Evolutionary conservation across 2,113 vertebrate species (phyloP).

Genomic region (Rhizomys pruinosus): DNA sequence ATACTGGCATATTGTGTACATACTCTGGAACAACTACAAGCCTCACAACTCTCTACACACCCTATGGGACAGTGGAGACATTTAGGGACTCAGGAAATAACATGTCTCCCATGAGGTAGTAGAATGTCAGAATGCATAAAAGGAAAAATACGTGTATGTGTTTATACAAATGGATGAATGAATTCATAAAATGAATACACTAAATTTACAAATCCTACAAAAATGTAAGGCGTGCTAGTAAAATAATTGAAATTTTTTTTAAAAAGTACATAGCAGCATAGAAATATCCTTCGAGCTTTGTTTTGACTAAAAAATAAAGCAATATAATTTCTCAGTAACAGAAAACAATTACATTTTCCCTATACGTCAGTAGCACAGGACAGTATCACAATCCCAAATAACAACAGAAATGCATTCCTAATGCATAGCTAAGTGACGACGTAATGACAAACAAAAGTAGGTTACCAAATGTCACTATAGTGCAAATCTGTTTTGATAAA

Average conservation of each 20-base stretch:
- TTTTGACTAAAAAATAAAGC: slow-evolving; percentile 26
- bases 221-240: not conserved
- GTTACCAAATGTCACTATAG: not conserved
- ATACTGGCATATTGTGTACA: not conserved
- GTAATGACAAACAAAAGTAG: not conserved
- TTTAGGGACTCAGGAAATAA: not conserved
- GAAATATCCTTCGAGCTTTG: not conserved
- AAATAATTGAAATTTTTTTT: not conserved
- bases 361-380: not conserved
- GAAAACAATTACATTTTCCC: not conserved
- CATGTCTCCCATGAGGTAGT: not conserved
- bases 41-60: not conserved
- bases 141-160: not conserved
- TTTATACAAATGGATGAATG: too few species aligned
- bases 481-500: not conserved
- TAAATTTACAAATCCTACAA: not conserved
- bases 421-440: not conserved
- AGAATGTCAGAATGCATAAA: not conserved
- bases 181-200: not conserved
- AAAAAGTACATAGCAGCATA: not conserved
- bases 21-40: not conserved
- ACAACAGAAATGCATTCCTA: not conserved
- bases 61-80: not conserved
- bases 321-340: not conserved
- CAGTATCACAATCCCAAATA: not conserved